Evolutionary conservation across 2,797 vertebrate species (phyloP), one percentile per base, ranked within the genome.

Genomic region (Dendrocincla tyrannina): DNA sequence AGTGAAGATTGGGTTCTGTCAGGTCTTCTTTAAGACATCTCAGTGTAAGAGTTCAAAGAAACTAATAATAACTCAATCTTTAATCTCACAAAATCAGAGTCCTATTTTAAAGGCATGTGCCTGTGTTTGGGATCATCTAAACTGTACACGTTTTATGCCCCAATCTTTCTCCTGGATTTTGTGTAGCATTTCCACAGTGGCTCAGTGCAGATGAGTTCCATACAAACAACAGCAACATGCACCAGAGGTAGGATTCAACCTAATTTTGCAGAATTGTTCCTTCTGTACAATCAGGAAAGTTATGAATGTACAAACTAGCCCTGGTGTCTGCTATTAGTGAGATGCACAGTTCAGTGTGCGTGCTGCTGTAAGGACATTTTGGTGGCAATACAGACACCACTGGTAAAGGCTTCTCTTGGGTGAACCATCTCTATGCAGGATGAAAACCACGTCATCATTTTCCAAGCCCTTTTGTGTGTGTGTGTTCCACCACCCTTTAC

Each of bases 1-100:
- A 67, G 66, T 23, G 32, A 78, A 84, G 73, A 76, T 8, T 72
- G 55, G 76, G 35, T 84, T 93, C 85, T 91, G 41, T 30, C 79
- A 68, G 58, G 50, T 53, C 76, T 86, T 58, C 76, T 75, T 66
- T 19, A 50, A 76, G 73, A 66, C 28, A 52, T 30, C 50, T 56
- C 59, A 32, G 64, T 85, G 50, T 55, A 66, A 66, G 60, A 59
- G 88, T 77, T 95, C 80, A 89, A 80, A 80, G 56, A 80, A 70
- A 50, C 3, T 2, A 75, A 47, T 84, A 69, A 76, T 62, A 88
- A 74, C 35, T 77, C 55, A 32, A 28, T 75, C 67, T 79, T 86
- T 88, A 90, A 81, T 93, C 63, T 82, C 37, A 32, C 41, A 86
- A 58, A 84, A 73, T 78, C 50, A 44, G 25, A 78, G 39, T 49